Evolutionary conservation across 53 echinoderm and acorn worm species (phyloP), one percentile per base, ranked within the genome.

Genomic region (Mesocentrotus franciscanus): DNA sequence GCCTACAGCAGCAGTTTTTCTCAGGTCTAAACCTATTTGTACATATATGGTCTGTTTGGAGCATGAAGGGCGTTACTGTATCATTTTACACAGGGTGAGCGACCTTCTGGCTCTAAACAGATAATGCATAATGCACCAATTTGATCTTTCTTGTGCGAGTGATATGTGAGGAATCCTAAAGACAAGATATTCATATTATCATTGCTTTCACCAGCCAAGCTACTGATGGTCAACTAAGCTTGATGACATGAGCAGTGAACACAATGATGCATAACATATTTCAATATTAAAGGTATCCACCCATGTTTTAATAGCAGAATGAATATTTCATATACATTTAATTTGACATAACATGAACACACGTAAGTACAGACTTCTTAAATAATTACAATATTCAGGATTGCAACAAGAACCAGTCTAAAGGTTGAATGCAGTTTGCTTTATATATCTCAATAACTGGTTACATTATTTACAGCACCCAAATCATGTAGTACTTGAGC

Each of bases 351-450:
- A 87, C 87, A 87, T 87, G 27, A 26, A 87, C 87, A 87, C 87
- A 58, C 10, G 87, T n/a, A n/a, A n/a, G n/a, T 87, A 57, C 57
- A 87, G 26, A 58, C 57, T n/a, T 87, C 16, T 57, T n/a, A 87
- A 58, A 58, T 87, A 26, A 87, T 57, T 85, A 57, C 87, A 87
- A 87, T 87, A 87, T 87, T 87, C 27, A 39, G 59, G 58, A 87
- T 87, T 87, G 58, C 87, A 87, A 87, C 84, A 84, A 42, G 32
- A 87, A n/a, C n/a, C 56, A 27, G 13, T 9, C 26, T 1, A 8
- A 58, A 57, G 57, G 58, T 27, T 58, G 3, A 58, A 87, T 87
- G 58, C 26, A 57, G 87, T 87, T 87, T 58, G 56, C 22, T 56
- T 27, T 42, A 20, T 9, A 14, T 42, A 8, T 85, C 87, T 33